phyloP scores from a whole-genome alignment of 1,140 invertebrate species.

The Tetramorium alpestre region DNA sequence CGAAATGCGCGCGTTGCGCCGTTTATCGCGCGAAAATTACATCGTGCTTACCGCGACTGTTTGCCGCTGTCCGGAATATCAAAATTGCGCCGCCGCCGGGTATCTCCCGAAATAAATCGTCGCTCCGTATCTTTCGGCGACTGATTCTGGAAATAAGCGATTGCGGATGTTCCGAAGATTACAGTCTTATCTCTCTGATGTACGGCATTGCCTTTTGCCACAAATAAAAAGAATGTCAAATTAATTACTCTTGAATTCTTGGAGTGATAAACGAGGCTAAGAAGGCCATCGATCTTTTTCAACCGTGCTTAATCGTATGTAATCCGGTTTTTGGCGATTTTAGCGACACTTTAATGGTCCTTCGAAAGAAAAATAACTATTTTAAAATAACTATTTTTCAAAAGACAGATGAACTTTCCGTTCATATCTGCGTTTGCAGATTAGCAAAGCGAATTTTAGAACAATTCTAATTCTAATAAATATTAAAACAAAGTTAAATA shows the following conservation, averaged over 20 bases:
- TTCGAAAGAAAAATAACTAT: not conserved
- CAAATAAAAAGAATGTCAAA: not conserved
- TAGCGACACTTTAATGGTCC: constrained; percentile 20
- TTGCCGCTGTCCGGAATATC: constrained; percentile 46
- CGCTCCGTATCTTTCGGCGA: not conserved
- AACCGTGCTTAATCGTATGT: constrained; percentile 61
- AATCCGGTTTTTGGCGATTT: constrained; percentile 66
- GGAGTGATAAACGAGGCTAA: not conserved
- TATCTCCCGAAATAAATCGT: constrained; percentile 7
- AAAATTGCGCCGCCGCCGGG: constrained; percentile 59
- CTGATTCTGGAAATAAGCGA: not conserved
- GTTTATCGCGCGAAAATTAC: constrained; percentile 74
- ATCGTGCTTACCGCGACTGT: constrained; percentile 54
- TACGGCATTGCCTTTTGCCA: no score
- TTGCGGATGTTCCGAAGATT: not conserved
- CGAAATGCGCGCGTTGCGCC: constrained; percentile 54
- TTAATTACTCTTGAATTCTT: not conserved
- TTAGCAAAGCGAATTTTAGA: no score
- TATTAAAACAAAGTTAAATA: not conserved
- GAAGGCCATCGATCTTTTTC: constrained; percentile 43
- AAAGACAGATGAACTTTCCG: not conserved
- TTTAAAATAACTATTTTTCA: constrained; percentile 22
- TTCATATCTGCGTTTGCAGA: not conserved
- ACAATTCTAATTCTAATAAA: no score
- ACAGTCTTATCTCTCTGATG: not conserved